Evolutionary conservation across 2,888 invertebrate genomes (phyloP).

Genomic region (Agrenia bidenticulata): DNA sequence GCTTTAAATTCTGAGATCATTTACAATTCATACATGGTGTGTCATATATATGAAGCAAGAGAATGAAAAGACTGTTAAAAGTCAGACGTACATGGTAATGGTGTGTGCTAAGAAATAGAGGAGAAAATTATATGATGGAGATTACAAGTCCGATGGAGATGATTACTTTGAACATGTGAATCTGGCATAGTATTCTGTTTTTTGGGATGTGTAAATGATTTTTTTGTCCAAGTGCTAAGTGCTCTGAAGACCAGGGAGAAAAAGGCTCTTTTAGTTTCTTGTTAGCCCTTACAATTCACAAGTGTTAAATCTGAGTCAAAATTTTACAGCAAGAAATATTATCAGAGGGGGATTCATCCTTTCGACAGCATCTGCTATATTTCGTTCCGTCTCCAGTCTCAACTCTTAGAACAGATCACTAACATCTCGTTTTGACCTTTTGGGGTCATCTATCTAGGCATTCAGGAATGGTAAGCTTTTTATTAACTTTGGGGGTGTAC

Average conservation of each 20-base stretch:
- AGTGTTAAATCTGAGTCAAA: not conserved
- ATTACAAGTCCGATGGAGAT: no score
- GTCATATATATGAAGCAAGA: no score
- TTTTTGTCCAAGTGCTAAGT: constrained; percentile 20
- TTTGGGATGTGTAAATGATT: constrained; percentile 8
- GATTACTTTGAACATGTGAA: no score
- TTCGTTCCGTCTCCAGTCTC: constrained; percentile 36
- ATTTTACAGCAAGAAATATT: constrained; percentile 10
- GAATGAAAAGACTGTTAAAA: no score
- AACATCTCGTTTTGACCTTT: constrained; percentile 53
- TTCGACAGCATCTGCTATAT: constrained; percentile 33
- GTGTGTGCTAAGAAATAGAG: no score
- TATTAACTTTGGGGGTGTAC: no score
- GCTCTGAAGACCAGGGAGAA: constrained; percentile 7
- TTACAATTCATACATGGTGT: no score
- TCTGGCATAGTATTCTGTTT: not conserved
- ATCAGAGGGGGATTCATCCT: constrained; percentile 13
- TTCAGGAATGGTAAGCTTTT: not conserved
- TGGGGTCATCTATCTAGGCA: constrained; percentile 44
- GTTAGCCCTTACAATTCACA: not conserved
- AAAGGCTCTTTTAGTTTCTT: not conserved
- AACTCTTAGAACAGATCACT: constrained; percentile 47
- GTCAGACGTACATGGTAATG: no score
- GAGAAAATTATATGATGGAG: no score
- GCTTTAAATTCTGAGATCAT: no score